Conservation (phyloP, 2,113 vertebrate species). For the Pardalotus punctatus region DNA sequence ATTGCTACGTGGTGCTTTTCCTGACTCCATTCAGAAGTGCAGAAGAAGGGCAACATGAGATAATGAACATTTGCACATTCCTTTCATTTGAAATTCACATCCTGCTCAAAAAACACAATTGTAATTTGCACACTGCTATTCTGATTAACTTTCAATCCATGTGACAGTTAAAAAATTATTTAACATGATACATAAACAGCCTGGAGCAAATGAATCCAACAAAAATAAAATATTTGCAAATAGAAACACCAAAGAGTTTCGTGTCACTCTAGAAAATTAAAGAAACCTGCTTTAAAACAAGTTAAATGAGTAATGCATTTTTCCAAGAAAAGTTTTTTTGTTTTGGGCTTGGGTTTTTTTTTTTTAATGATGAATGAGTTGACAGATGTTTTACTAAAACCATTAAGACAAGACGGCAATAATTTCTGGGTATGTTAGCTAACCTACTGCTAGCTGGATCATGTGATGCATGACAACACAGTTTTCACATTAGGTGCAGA, state of each 20-base stretch:
- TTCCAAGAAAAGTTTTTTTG: background rate
- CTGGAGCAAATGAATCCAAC: slow-evolving; percentile 63
- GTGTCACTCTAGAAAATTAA: slow-evolving; percentile 60
- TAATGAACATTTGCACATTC: background rate
- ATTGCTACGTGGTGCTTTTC: background rate
- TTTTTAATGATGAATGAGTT: slow-evolving; percentile 65
- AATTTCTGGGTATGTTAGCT: slow-evolving; percentile 65
- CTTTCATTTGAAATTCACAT: slow-evolving; percentile 1
- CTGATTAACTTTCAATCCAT: slow-evolving; percentile 61
- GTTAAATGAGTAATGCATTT: slow-evolving; percentile 54
- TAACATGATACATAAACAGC: slow-evolving; percentile 32
- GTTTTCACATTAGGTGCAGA: background rate
- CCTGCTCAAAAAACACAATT: background rate
- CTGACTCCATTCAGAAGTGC: background rate
- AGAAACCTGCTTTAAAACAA: slow-evolving; percentile 63
- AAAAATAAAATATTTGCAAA: slow-evolving; percentile 61
- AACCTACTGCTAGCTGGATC: slow-evolving; percentile 34
- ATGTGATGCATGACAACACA: slow-evolving; percentile 20
- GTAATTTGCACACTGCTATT: slow-evolving; percentile 10
- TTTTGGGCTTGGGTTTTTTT: background rate
- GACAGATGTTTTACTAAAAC: slow-evolving; percentile 71
- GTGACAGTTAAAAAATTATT: slow-evolving; percentile 42
- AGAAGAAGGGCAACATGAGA: background rate
- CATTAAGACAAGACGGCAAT: slow-evolving; percentile 63
- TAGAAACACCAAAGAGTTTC: slow-evolving; percentile 59